These are phyloP conservation scores for Atlantisia rogersi DNA, from an alignment of 2,113 vertebrate genomes.

Conservation along the genomic window DNA sequence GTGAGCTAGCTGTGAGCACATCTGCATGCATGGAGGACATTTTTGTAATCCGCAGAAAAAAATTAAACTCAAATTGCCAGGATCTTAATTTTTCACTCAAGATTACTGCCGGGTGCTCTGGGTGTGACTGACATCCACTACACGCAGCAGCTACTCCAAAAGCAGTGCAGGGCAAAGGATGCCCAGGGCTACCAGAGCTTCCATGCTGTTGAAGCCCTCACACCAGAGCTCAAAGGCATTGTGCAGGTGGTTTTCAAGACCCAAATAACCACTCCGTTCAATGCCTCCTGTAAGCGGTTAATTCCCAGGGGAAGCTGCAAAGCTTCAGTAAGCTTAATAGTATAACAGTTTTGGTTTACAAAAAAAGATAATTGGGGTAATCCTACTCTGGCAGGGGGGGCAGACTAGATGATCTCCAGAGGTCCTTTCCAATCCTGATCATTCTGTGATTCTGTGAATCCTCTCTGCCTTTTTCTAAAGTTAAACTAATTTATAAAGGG, in stretches of 20 bases:
- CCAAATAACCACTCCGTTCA: background rate
- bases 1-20: background rate
- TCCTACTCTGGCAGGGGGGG: too few species aligned
- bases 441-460: background rate
- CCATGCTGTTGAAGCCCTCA: background rate
- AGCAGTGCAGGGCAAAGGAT: accelerated
- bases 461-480: background rate
- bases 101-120: background rate
- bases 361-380: background rate
- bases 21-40: background rate
- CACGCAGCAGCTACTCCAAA: background rate
- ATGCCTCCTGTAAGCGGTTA: background rate
- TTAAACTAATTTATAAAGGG: background rate
- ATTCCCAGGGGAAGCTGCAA: background rate
- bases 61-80: background rate
- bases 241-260: background rate
- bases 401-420: too few species aligned
- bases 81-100: background rate
- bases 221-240: background rate
- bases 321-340: background rate
- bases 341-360: background rate
- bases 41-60: background rate
- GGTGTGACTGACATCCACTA: background rate
- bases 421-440: too few species aligned
- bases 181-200: background rate